A percentile compares a stretch with the other conserved stretches of the same genome.
phyloP scores from a whole-genome alignment of 2,113 vertebrate genomes.

The Hemicordylus capensis region DNA sequence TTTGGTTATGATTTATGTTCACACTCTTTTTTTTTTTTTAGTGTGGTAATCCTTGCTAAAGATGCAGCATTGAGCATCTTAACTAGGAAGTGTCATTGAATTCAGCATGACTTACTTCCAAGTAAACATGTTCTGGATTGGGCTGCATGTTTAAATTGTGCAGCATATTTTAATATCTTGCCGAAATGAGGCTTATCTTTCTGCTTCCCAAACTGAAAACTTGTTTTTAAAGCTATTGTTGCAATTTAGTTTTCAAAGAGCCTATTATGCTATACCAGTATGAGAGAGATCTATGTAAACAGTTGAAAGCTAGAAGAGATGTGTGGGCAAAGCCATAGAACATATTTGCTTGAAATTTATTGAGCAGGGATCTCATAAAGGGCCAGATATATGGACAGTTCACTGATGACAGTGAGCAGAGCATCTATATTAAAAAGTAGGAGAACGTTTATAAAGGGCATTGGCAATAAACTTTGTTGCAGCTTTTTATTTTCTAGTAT shows the following conservation, averaged over 20 bases:
- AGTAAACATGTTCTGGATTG: not conserved
- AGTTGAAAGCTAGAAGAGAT: constrained; percentile 53
- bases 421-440: constrained; percentile 57
- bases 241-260: constrained; percentile 44
- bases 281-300: constrained; percentile 37
- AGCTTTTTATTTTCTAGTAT: constrained; percentile 86
- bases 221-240: constrained; percentile 55
- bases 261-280: constrained; percentile 18
- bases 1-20: not conserved
- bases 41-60: constrained; percentile 20
- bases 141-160: constrained; percentile 6
- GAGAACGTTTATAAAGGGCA: constrained; percentile 85
- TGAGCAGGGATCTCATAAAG: constrained; percentile 78
- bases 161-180: constrained; percentile 20
- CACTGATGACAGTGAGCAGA: constrained; percentile 62
- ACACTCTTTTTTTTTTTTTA: constrained; percentile 7
- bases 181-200: not conserved
- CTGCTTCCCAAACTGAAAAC: constrained; percentile 47
- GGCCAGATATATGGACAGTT: constrained; percentile 78
- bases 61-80: not conserved
- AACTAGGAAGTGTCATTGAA: not conserved
- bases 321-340: constrained; percentile 81
- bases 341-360: constrained; percentile 70
- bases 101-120: constrained; percentile 5
- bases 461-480: constrained; percentile 98